These are phyloP conservation scores for Psittacula echo DNA, from an alignment of 2,797 vertebrate genomes.

Conservation along the genomic window DNA sequence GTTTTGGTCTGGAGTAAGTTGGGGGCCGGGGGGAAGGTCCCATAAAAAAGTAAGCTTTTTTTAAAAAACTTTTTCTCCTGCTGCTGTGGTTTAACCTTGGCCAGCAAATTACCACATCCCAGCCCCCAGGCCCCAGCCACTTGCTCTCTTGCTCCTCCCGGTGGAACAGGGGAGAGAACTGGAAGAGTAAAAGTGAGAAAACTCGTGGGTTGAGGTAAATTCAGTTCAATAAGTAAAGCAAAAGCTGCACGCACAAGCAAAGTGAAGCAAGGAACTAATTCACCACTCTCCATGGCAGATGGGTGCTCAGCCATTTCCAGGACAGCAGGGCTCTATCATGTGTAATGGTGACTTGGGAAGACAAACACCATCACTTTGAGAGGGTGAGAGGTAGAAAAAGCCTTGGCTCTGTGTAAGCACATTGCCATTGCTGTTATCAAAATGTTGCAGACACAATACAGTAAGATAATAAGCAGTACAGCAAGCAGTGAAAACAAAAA, in stretches of 20 bases:
- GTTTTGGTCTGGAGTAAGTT: neutral
- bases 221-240: neutral
- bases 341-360: neutral
- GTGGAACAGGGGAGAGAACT: neutral
- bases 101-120: accelerated
- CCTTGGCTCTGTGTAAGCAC: neutral
- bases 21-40: no score
- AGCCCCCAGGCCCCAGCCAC: neutral
- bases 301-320: neutral
- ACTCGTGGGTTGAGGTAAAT: neutral
- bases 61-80: neutral
- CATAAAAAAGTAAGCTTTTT: neutral
- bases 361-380: neutral
- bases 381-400: neutral
- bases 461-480: neutral
- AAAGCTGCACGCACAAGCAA: neutral
- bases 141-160: neutral
- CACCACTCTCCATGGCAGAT: neutral
- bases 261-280: neutral
- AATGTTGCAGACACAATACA: neutral
- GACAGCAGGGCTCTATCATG: neutral
- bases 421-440: neutral
- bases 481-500: neutral
- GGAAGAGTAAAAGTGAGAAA: neutral
- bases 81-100: neutral